These are phyloP conservation scores for Sylvia atricapilla DNA, from an alignment of 2,113 vertebrate genomes.

Conservation along the genomic window DNA sequence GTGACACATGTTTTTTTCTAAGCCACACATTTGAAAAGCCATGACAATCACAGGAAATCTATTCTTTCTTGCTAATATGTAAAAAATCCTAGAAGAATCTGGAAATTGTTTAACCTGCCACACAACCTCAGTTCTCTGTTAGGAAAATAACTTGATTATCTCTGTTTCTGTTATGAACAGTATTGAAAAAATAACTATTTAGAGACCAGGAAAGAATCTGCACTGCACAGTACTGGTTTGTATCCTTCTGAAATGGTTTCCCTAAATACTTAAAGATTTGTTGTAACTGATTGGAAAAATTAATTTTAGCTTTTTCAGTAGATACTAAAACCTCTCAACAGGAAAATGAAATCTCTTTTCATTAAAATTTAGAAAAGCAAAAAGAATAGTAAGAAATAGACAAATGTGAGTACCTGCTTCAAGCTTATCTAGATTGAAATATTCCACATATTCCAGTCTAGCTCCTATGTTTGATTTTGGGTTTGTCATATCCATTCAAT, in stretches of 20 bases:
- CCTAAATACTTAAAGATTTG: not conserved
- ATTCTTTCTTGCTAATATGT: not conserved
- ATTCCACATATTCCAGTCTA: not conserved
- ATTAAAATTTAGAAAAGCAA: not conserved
- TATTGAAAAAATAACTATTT: not conserved
- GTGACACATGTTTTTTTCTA: not conserved
- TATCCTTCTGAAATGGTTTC: not conserved
- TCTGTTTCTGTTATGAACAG: not conserved
- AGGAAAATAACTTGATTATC: not conserved
- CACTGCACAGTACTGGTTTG: not conserved
- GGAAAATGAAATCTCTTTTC: not conserved
- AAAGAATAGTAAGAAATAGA: not conserved
- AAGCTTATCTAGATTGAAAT: not conserved
- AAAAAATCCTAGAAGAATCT: not conserved
- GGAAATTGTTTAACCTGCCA: not conserved
- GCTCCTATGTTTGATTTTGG: not conserved
- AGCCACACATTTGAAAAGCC: not conserved
- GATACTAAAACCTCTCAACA: not conserved
- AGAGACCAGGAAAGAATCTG: not conserved
- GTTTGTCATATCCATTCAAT: not conserved
- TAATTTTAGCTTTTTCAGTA: not conserved
- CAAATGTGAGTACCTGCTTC: not conserved
- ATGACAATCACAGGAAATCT: not conserved
- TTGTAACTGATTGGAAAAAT: not conserved
- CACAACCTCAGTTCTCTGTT: fast-evolving